Conservation (phyloP, 2,797 vertebrate species). For the Philypnodon macrostomus region DNA sequence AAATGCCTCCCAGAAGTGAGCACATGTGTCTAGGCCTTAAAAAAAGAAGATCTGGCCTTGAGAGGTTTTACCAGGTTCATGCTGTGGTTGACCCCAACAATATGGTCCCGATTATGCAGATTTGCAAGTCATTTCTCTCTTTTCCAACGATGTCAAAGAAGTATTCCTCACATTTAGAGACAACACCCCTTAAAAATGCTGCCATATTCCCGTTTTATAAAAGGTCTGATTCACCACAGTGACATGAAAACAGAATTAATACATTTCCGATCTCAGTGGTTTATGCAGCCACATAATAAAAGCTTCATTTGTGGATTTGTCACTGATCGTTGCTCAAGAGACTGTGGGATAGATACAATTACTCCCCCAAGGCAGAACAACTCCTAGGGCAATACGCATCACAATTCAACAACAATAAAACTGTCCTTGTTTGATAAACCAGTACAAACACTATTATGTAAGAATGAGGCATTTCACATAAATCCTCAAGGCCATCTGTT, state of each 20-base stretch:
- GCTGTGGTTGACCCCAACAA: constrained; percentile 51
- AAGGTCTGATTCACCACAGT: constrained; percentile 24
- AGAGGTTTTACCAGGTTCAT: constrained; percentile 38
- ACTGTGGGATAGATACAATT: constrained; percentile 28
- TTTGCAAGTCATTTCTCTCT: constrained; percentile 48
- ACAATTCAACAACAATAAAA: neutral
- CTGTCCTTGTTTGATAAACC: neutral
- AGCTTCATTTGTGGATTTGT: constrained; percentile 26
- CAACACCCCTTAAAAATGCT: constrained; percentile 15
- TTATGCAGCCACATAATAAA: constrained; percentile 50
- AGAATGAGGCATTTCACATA: constrained; percentile 17
- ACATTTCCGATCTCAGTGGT: constrained; percentile 54
- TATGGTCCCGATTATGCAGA: constrained; percentile 58
- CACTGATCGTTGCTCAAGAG: constrained; percentile 29
- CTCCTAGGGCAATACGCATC: neutral
- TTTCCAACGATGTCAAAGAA: constrained; percentile 41
- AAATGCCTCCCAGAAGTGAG: constrained; percentile 38
- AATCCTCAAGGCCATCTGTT: constrained; percentile 6
- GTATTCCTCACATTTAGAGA: constrained; percentile 39
- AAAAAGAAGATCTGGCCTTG: constrained; percentile 28
- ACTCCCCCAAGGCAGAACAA: constrained; percentile 1
- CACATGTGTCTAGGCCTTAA: constrained; percentile 23
- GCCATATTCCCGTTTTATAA: constrained; percentile 27
- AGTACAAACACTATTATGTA: neutral
- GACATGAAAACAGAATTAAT: constrained; percentile 48